A percentile compares a stretch with the other conserved stretches of the same genome.
phyloP scores from a whole-genome alignment of 35 echinoderm and acorn worm genomes.

The Strongylocentrotus purpuratus region DNA sequence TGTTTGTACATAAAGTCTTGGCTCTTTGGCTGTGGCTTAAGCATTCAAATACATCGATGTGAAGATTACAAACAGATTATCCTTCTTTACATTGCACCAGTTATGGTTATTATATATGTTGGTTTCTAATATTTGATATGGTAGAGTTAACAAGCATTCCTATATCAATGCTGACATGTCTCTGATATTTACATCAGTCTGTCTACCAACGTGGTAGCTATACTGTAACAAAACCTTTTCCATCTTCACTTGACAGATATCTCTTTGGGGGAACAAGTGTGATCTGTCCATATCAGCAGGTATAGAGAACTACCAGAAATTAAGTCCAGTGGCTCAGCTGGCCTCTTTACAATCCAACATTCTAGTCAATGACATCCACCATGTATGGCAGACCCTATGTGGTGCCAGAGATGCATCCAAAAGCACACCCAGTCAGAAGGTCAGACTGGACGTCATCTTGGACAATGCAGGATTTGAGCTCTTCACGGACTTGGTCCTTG shows the following conservation, averaged over 20 bases:
- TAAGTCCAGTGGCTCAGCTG: slow-evolving; percentile 76
- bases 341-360: slow-evolving; percentile 66
- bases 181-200: too few relatives aligned
- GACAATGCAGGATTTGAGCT: slow-evolving; percentile 98
- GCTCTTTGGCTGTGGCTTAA: too few relatives aligned
- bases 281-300: slow-evolving; percentile 97
- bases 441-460: slow-evolving; percentile 84
- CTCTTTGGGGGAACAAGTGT: slow-evolving; percentile 97
- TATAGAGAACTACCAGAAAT: slow-evolving; percentile 85
- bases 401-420: slow-evolving; percentile 7
- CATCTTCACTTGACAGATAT: slow-evolving; percentile 59
- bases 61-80: too few relatives aligned
- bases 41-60: too few relatives aligned
- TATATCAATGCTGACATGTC: too few relatives aligned
- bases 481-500: slow-evolving; percentile 88
- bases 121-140: too few relatives aligned
- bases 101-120: too few relatives aligned
- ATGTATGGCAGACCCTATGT: slow-evolving; percentile 62
- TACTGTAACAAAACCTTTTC: too few relatives aligned
- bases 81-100: too few relatives aligned
- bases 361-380: slow-evolving; percentile 71
- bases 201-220: too few relatives aligned
- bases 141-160: too few relatives aligned
- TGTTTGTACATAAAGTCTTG: too few relatives aligned
- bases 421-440: slow-evolving; percentile 12